Percentiles rank a stretch among this genome's conserved stretches.
Conservation (phyloP, 2,113 vertebrate genomes). For the Aegypius monachus region DNA sequence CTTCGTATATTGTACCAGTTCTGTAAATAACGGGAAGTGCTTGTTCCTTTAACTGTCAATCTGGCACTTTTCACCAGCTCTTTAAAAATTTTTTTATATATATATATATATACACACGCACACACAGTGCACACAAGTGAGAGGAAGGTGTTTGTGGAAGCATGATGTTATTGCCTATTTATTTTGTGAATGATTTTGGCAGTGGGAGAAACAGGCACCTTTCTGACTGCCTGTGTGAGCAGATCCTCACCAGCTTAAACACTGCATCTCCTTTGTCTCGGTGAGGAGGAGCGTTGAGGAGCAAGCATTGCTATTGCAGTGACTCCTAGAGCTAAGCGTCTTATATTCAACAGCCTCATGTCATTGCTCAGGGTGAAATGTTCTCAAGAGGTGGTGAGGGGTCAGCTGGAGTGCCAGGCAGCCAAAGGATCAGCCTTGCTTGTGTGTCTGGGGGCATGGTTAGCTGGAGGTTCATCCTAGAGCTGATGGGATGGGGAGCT, state of each 20-base stretch:
- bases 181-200: background rate
- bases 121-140: background rate
- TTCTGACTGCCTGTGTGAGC: background rate
- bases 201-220: background rate
- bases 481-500: background rate
- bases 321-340: background rate
- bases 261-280: background rate
- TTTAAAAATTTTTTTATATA: background rate
- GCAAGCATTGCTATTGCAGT: accelerated
- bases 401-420: background rate
- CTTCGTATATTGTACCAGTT: background rate
- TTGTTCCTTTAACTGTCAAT: background rate
- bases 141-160: background rate
- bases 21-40: background rate
- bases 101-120: background rate
- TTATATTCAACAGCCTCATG: accelerated
- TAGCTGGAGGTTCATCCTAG: background rate
- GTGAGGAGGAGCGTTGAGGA: background rate
- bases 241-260: background rate
- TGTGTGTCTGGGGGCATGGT: background rate
- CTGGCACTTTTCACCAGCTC: background rate
- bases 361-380: background rate
- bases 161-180: background rate
- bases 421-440: background rate
- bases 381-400: background rate